phyloP scores from a whole-genome alignment of 2,797 vertebrate genomes.

The Trichosurus vulpecula region DNA sequence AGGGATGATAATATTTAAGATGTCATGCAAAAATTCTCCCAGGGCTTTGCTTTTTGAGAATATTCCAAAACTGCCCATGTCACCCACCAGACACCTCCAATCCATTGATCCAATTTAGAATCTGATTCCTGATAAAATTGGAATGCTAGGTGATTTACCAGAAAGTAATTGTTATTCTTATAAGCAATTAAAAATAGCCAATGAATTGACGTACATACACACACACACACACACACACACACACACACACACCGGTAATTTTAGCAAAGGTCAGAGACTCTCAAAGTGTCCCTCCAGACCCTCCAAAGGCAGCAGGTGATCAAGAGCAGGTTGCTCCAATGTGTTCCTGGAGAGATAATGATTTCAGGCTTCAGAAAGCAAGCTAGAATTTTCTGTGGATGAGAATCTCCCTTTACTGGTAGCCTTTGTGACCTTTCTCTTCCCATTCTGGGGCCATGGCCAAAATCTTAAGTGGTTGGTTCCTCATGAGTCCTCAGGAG shows the following conservation, averaged over 20 bases:
- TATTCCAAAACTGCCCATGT: neutral
- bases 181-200: conserved; percentile 71
- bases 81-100: neutral
- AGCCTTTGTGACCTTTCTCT: conserved; percentile 76
- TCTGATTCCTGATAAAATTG: conserved; percentile 32
- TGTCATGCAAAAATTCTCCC: neutral
- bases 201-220: conserved; percentile 10
- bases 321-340: conserved; percentile 73
- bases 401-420: conserved; percentile 80
- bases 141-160: conserved; percentile 29
- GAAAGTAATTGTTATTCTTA: conserved; percentile 44
- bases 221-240: neutral
- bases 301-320: conserved; percentile 64
- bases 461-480: conserved; percentile 71
- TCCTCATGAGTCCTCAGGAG: conserved; percentile 58
- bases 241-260: neutral
- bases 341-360: conserved; percentile 81
- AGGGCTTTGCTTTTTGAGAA: neutral
- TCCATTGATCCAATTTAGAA: neutral
- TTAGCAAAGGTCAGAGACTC: conserved; percentile 71
- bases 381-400: conserved; percentile 82
- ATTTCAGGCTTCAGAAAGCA: conserved; percentile 75
- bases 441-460: conserved; percentile 69
- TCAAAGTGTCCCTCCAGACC: neutral
- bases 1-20: neutral